Evolutionary conservation across 2,113 vertebrate genomes (phyloP).

Genomic region (Mus pahari): DNA sequence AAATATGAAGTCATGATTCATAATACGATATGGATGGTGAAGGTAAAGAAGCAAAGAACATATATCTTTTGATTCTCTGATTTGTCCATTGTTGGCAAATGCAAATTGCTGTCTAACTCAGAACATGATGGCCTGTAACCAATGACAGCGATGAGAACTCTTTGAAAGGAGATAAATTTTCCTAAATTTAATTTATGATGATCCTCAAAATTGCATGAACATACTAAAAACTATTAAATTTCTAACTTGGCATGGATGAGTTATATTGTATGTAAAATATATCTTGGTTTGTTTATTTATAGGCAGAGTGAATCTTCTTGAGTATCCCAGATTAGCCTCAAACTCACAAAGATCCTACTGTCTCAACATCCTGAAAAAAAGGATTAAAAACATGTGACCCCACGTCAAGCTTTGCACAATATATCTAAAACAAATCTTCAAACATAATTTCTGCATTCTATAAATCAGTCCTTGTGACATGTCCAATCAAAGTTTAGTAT

Average conservation of each 20-base stretch:
- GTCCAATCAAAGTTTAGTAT: neutral
- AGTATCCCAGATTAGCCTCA: too few relatives aligned
- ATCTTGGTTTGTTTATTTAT: neutral
- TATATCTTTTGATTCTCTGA: neutral
- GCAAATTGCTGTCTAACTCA: neutral
- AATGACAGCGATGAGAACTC: neutral
- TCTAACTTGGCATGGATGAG: neutral
- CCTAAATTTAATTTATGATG: neutral
- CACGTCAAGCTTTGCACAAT: neutral
- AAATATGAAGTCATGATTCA: neutral
- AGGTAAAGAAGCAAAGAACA: neutral
- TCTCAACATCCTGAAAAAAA: neutral
- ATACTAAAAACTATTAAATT: neutral
- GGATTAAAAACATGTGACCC: neutral
- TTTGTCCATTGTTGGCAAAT: neutral
- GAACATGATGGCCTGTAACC: neutral
- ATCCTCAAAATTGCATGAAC: neutral
- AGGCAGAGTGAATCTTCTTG: neutral
- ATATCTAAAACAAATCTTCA: neutral
- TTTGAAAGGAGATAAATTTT: neutral
- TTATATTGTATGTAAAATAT: neutral
- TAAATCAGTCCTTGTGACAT: neutral
- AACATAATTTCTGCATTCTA: neutral
- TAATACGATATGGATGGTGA: neutral
- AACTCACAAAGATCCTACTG: neutral